phyloP scores from a whole-genome alignment of 2,797 vertebrate species.

The Sebastes elongatus region DNA sequence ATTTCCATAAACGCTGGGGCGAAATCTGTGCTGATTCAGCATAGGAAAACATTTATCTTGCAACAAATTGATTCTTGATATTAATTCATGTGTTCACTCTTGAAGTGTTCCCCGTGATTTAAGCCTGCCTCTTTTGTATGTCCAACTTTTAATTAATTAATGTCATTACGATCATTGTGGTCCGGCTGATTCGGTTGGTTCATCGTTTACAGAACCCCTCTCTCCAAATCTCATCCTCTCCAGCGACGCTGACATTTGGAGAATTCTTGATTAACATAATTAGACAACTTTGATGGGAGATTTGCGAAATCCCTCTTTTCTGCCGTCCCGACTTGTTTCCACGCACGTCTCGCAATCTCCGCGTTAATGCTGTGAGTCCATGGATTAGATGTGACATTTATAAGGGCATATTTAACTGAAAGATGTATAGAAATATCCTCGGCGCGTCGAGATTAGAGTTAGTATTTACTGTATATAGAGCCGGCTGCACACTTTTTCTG shows the following conservation, averaged over 20 bases:
- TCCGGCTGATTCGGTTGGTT: conserved; percentile 70
- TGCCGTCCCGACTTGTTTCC: conserved; percentile 74
- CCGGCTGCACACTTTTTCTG: neutral
- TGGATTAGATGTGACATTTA: conserved; percentile 84
- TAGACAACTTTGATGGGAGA: conserved; percentile 93
- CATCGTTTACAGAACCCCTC: conserved; percentile 81
- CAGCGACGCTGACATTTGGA: conserved; percentile 92
- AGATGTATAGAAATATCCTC: conserved; percentile 53
- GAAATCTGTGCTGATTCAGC: conserved; percentile 54
- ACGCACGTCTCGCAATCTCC: conserved; percentile 67
- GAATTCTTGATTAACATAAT: conserved; percentile 98
- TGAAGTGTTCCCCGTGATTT: conserved; percentile 58
- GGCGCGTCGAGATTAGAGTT: conserved; percentile 10
- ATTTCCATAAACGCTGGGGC: conserved; percentile 35
- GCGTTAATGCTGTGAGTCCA: conserved; percentile 68
- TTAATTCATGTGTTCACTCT: conserved; percentile 65
- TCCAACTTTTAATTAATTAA: conserved; percentile 75
- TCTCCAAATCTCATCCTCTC: conserved; percentile 87
- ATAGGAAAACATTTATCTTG: conserved; percentile 70
- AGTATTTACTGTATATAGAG: conserved; percentile 38
- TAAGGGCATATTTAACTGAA: conserved; percentile 69
- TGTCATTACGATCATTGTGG: conserved; percentile 57
- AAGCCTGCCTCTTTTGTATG: conserved; percentile 66
- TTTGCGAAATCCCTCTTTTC: conserved; percentile 89
- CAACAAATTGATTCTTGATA: conserved; percentile 71